Evolutionary conservation across 2,113 vertebrate genomes (phyloP).

Genomic region (Toxotes chatareus): DNA sequence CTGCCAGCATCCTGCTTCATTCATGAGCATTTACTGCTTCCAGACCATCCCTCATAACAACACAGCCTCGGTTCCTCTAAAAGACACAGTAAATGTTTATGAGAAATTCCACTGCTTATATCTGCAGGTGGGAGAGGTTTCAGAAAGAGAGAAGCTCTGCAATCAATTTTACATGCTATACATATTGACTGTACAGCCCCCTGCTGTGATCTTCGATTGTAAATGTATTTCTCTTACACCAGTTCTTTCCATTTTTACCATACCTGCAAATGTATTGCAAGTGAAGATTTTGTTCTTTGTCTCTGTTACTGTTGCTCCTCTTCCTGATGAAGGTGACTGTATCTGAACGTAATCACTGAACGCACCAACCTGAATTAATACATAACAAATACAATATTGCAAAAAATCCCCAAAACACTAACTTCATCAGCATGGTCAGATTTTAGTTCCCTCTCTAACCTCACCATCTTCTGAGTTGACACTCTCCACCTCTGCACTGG

Average conservation of each 20-base stretch:
- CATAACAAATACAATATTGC: background rate
- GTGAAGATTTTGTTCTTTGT: background rate
- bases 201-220: conserved; percentile 17
- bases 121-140: background rate
- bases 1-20: conserved; percentile 38
- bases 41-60: conserved; percentile 15
- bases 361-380: background rate
- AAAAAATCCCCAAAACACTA: background rate
- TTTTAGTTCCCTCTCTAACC: background rate
- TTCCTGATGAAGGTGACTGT: background rate
- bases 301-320: background rate
- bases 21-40: conserved; percentile 36
- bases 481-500: conserved; percentile 46
- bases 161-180: background rate
- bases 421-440: background rate
- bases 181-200: background rate
- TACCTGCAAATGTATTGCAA: background rate
- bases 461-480: conserved; percentile 32
- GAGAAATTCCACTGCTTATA: background rate
- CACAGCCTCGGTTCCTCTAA: background rate
- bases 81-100: background rate
- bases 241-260: background rate
- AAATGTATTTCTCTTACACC: background rate
- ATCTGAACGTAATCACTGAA: background rate
- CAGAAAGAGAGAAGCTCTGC: background rate